phyloP scores from a whole-genome alignment of 2,797 vertebrate species.

The Sebastes trivittatus region DNA sequence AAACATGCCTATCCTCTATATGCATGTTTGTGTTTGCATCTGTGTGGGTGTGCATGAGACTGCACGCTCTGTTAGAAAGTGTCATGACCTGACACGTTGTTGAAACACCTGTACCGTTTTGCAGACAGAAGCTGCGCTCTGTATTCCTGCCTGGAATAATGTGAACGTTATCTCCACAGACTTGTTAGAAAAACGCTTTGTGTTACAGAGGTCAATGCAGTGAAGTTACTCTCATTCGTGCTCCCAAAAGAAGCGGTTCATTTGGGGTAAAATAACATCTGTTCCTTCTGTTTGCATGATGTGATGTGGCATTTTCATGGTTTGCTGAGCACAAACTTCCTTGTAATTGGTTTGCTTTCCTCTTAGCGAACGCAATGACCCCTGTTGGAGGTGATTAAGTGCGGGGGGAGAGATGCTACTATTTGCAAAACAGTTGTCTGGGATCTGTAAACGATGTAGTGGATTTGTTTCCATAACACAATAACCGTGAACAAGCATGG shows the following conservation, averaged over 20 bases:
- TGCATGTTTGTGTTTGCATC: background rate
- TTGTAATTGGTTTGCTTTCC: constrained; percentile 70
- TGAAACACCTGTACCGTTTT: constrained; percentile 12
- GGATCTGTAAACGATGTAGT: background rate
- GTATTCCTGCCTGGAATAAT: background rate
- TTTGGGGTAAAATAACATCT: constrained; percentile 54
- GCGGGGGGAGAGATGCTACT: constrained; percentile 8
- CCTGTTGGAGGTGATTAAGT: constrained; percentile 54
- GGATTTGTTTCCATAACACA: background rate
- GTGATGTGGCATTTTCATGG: constrained; percentile 67
- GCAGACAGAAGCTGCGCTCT: background rate
- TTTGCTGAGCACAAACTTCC: constrained; percentile 64
- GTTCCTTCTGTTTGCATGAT: constrained; percentile 63
- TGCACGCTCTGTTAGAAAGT: background rate
- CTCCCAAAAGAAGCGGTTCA: constrained; percentile 38
- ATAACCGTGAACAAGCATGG: background rate
- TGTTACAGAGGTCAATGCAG: constrained; percentile 15
- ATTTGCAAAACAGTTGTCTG: constrained; percentile 31
- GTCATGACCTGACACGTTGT: background rate
- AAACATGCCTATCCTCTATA: background rate
- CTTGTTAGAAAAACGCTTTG: constrained; percentile 14
- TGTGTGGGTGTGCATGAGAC: background rate
- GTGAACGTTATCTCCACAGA: background rate
- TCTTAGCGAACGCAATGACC: constrained; percentile 58
- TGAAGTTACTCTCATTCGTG: constrained; percentile 12